Conservation (phyloP, 2,113 vertebrate genomes). For the Laticauda laticaudata region DNA sequence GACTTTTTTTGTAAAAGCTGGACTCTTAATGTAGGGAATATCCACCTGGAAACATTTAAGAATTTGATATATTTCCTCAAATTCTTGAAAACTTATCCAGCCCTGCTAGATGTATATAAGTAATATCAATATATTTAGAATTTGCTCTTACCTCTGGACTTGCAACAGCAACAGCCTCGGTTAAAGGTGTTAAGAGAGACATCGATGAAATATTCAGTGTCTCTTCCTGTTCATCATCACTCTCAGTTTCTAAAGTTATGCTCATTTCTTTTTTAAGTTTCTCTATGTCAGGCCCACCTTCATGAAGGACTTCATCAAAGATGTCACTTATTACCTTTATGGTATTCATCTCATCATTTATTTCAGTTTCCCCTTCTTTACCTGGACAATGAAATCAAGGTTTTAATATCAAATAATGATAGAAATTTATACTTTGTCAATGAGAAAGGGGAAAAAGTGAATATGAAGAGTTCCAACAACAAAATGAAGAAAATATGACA, state of each 20-base stretch:
- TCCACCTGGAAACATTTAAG: neutral
- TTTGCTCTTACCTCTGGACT: conserved; percentile 77
- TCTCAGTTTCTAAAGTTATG: conserved; percentile 65
- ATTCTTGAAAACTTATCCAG: neutral
- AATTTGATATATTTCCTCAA: neutral
- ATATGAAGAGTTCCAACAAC: neutral
- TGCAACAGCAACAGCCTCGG: conserved; percentile 86
- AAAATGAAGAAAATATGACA: neutral
- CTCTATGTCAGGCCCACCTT: conserved; percentile 68
- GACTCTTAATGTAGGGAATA: neutral
- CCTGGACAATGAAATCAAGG: conserved; percentile 53
- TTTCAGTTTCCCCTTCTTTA: conserved; percentile 69
- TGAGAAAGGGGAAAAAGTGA: neutral
- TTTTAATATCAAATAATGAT: neutral
- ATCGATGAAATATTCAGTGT: conserved; percentile 95
- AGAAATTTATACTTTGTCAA: neutral
- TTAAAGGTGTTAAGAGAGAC: conserved; percentile 90
- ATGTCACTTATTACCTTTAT: conserved; percentile 88
- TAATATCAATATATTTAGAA: neutral
- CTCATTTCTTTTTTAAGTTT: conserved; percentile 64
- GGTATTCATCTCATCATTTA: conserved; percentile 75
- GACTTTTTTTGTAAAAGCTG: neutral
- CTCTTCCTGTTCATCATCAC: conserved; percentile 76
- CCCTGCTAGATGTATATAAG: neutral
- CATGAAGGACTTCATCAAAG: conserved; percentile 83